Evolutionary conservation across 2,797 vertebrate genomes (phyloP).

Genomic region (Rhinophrynus dorsalis): DNA sequence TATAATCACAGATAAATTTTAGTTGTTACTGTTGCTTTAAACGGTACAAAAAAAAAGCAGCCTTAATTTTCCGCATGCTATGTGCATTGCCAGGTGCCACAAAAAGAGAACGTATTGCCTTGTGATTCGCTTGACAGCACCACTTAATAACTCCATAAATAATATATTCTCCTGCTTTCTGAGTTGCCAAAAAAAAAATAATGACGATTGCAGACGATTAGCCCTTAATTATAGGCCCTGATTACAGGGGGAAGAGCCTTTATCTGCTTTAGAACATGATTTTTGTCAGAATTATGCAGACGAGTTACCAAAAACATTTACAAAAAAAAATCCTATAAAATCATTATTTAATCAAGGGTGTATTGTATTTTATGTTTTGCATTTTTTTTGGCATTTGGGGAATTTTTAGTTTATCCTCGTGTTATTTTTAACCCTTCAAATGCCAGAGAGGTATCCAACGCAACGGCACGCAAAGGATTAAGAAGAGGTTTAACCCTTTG

Average conservation of each 20-base stretch:
- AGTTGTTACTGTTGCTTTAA: no score
- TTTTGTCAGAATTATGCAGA: constrained; percentile 23
- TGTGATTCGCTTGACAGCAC: constrained; percentile 1
- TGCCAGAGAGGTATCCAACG: no score
- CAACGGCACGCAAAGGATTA: no score
- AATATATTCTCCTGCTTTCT: constrained; percentile 10
- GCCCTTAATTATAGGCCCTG: constrained; percentile 4
- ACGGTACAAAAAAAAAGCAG: no score
- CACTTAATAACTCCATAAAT: background rate
- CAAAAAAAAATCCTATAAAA: background rate
- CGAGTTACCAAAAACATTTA: background rate
- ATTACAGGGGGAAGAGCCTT: background rate
- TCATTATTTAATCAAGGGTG: background rate
- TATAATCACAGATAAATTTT: no score
- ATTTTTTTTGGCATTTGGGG: no score
- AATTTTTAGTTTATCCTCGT: no score
- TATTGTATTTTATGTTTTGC: no score
- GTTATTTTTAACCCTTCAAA: no score
- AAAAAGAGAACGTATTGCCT: background rate
- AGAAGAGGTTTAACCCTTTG: no score
- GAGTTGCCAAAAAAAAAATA: no score
- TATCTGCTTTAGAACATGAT: background rate
- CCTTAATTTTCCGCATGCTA: background rate
- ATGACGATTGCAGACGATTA: background rate
- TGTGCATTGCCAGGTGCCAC: background rate